Percentiles rank a stretch among this genome's conserved stretches.
phyloP scores from a whole-genome alignment of 2,113 vertebrate species.

The Riparia riparia region DNA sequence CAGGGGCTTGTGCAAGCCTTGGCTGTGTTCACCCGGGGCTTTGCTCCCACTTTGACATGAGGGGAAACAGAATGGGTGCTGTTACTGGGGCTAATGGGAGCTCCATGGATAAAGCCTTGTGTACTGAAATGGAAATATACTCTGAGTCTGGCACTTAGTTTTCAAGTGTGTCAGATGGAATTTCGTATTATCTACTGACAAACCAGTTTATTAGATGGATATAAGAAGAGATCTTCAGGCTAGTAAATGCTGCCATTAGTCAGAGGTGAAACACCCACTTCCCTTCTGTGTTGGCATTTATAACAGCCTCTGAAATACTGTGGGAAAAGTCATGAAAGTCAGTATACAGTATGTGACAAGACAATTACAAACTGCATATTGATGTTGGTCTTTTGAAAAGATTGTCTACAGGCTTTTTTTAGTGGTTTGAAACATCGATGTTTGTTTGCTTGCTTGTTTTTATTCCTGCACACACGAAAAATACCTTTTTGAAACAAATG shows the following conservation, averaged over 20 bases:
- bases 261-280: constrained; percentile 41
- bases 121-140: not conserved
- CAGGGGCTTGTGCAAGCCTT: not conserved
- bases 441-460: not conserved
- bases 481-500: not conserved
- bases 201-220: constrained; percentile 39
- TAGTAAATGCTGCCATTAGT: constrained; percentile 40
- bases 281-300: constrained; percentile 18
- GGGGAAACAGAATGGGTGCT: not conserved
- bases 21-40: not conserved
- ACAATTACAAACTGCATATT: not conserved
- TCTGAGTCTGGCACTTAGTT: not conserved
- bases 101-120: not conserved
- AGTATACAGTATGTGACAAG: not conserved
- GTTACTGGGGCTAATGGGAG: not conserved
- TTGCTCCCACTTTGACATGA: not conserved
- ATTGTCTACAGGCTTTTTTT: not conserved
- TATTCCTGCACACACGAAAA: not conserved
- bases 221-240: constrained; percentile 27
- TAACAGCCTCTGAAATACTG: constrained; percentile 20
- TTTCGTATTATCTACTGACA: constrained; percentile 34
- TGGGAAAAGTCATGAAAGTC: constrained; percentile 18
- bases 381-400: not conserved
- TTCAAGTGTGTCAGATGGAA: constrained; percentile 26
- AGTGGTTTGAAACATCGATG: not conserved